These are phyloP conservation scores for Girardinus metallicus DNA, from an alignment of 2,797 vertebrate genomes.

Conservation along the genomic window DNA sequence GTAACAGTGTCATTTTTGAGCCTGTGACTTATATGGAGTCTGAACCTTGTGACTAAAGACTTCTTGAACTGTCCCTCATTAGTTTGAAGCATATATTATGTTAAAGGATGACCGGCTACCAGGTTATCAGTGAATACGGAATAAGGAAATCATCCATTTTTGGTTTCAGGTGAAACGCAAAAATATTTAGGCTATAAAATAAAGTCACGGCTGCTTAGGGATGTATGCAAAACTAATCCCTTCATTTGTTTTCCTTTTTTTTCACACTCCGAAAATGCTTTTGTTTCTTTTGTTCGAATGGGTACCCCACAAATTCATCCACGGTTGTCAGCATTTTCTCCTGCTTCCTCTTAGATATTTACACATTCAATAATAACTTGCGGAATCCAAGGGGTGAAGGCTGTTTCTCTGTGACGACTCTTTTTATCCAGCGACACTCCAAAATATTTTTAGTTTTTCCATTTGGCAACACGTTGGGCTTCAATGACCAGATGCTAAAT, in stretches of 20 bases:
- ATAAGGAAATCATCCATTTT: background rate
- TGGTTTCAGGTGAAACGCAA: background rate
- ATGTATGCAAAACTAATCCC: background rate
- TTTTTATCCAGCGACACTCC: background rate
- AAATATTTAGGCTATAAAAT: background rate
- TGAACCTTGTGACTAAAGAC: background rate
- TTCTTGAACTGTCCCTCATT: background rate
- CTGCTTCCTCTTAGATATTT: background rate
- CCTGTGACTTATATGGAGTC: background rate
- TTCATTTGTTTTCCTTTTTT: background rate
- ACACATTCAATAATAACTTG: background rate
- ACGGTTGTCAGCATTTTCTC: background rate
- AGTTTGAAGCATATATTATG: constrained; percentile 3
- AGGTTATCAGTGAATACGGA: background rate
- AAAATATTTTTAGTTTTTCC: background rate
- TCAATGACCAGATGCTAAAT: constrained; percentile 13
- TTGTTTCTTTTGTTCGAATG: background rate
- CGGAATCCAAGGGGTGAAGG: background rate
- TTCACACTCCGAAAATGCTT: background rate
- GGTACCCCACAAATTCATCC: background rate
- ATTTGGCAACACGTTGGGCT: background rate
- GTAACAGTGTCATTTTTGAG: background rate
- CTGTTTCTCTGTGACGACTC: background rate
- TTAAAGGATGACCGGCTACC: background rate
- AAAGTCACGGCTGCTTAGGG: no score